Percentiles rank a stretch among this genome's conserved stretches.
Conservation (phyloP, 2,797 vertebrate genomes). For the Dipus sagitta region DNA sequence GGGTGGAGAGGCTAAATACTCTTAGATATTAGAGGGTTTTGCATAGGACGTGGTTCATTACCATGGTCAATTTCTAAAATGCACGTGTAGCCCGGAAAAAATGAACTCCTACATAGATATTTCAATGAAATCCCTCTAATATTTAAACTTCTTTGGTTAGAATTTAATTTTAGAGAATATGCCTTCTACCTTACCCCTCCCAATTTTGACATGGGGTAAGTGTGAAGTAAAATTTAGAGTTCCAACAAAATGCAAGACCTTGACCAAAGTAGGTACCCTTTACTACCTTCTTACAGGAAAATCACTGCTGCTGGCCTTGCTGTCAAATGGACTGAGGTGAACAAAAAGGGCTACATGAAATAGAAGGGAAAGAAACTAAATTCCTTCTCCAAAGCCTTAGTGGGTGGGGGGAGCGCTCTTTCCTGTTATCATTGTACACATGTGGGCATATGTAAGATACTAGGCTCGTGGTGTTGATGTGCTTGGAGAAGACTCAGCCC, state of each 20-base stretch:
- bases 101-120: background rate
- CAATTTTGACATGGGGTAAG: slow-evolving; percentile 7
- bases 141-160: slow-evolving; percentile 5
- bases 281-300: background rate
- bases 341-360: background rate
- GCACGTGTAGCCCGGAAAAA: background rate
- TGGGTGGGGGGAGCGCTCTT: background rate
- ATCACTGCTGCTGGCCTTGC: background rate
- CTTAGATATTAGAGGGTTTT: background rate
- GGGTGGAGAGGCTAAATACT: background rate
- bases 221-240: slow-evolving; percentile 4
- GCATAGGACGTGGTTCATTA: background rate
- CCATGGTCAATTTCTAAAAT: background rate
- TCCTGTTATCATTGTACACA: background rate
- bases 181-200: background rate
- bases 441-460: background rate
- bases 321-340: background rate
- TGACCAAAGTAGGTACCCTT: background rate
- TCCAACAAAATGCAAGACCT: background rate
- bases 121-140: background rate
- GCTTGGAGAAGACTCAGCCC: background rate
- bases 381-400: slow-evolving; percentile 4
- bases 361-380: background rate
- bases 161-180: slow-evolving; percentile 35
- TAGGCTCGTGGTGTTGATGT: background rate